These are phyloP conservation scores for Apis cerana DNA, from an alignment of 1,140 invertebrate genomes.

Conservation along the genomic window DNA sequence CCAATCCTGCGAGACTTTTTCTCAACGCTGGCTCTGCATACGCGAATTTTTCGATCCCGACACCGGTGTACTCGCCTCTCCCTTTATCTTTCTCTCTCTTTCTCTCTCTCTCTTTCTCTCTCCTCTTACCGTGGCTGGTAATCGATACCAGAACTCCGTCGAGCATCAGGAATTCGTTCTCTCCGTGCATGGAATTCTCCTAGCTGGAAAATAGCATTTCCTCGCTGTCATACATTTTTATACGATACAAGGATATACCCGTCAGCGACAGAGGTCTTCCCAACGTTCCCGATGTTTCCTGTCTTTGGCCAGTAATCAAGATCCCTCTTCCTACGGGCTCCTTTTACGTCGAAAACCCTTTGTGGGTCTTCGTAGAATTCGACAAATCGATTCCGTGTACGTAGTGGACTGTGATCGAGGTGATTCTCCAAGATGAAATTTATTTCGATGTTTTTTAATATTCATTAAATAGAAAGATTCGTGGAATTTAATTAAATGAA, in stretches of 20 bases:
- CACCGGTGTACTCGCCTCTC: not conserved
- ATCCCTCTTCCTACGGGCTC: not conserved
- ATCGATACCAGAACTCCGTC: constrained; percentile 55
- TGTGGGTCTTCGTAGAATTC: not conserved
- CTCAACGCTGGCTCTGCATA: constrained; percentile 40
- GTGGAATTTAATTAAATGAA: not conserved
- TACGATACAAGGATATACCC: constrained; percentile 47
- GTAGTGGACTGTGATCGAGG: not conserved
- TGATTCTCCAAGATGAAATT: not conserved
- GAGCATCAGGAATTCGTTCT: constrained; percentile 64
- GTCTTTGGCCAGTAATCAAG: constrained; percentile 34
- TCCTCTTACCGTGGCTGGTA: constrained; percentile 10
- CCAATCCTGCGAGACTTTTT: constrained; percentile 25
- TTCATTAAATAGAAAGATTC: not conserved
- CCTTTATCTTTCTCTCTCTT: not conserved
- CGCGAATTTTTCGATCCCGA: constrained; percentile 48
- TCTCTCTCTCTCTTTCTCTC: not conserved
- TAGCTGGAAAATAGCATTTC: constrained; percentile 51
- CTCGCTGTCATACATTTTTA: constrained; percentile 54
- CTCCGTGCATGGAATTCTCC: constrained; percentile 52
- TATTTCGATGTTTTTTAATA: not conserved
- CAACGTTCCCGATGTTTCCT: not conserved
- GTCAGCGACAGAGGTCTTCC: constrained; percentile 44
- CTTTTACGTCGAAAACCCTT: not conserved
- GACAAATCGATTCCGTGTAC: not conserved